phyloP scores from a whole-genome alignment of 2,888 invertebrate genomes.

The Branchinecta sandiegonensis region DNA sequence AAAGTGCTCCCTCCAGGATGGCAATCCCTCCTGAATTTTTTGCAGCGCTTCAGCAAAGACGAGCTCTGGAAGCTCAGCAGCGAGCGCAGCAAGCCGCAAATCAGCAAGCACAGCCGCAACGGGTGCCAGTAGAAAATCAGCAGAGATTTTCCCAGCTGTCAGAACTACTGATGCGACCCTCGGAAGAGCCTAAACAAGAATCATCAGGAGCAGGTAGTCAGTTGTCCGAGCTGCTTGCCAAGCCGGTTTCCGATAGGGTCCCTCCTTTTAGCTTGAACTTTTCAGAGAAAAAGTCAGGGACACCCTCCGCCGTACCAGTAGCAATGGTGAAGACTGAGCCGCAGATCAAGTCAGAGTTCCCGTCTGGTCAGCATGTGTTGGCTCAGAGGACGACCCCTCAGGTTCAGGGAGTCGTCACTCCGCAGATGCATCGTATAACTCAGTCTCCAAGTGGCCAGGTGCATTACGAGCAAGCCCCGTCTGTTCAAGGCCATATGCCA shows the following conservation, averaged over 20 bases:
- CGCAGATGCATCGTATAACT: neutral
- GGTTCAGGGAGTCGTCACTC: neutral
- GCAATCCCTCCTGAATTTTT: conserved; percentile 17
- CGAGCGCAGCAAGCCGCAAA: conserved; percentile 10
- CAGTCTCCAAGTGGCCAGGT: neutral
- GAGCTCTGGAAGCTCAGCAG: conserved; percentile 19
- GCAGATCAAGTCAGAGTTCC: conserved; percentile 32
- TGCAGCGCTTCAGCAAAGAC: conserved; percentile 1
- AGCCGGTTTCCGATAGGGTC: neutral
- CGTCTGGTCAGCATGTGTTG: conserved; percentile 39
- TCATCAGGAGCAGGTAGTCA: conserved; percentile 15
- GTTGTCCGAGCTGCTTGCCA: conserved; percentile 9
- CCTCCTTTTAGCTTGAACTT: conserved; percentile 10
- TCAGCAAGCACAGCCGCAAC: neutral
- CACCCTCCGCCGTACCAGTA: neutral
- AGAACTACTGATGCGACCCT: neutral
- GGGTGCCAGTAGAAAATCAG: conserved; percentile 13
- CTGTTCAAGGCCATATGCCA: neutral
- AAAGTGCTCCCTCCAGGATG: neutral
- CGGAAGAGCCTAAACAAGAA: conserved; percentile 13
- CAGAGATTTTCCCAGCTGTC: neutral
- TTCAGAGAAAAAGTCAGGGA: neutral
- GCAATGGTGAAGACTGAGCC: neutral
- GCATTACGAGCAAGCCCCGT: neutral
- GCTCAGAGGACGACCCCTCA: neutral